phyloP scores from a whole-genome alignment of 2,888 invertebrate species.

The Diachrysia chrysitis region DNA sequence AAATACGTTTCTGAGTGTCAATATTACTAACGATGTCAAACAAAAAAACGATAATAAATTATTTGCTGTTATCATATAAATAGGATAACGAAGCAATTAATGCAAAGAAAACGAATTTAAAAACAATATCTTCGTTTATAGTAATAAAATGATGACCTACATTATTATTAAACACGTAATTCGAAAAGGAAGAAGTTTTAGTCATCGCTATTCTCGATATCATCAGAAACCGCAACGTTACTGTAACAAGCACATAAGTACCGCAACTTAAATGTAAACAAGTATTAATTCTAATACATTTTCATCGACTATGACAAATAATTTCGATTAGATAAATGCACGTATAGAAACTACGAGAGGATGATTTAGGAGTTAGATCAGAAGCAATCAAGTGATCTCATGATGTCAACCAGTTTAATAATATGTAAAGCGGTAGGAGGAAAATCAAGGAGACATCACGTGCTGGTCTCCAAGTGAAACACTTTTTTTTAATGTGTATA shows the following conservation, averaged over 20 bases:
- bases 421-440: slow-evolving; percentile 49
- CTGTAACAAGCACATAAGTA: background rate
- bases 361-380: slow-evolving; percentile 38
- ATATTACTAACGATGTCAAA: slow-evolving; percentile 4
- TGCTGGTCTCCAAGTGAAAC: slow-evolving; percentile 23
- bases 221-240: background rate
- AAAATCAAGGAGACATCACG: slow-evolving; percentile 49
- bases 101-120: background rate
- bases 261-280: background rate
- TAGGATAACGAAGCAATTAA: slow-evolving; percentile 1
- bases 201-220: background rate
- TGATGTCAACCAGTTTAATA: slow-evolving; percentile 43
- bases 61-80: background rate
- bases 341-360: slow-evolving; percentile 9
- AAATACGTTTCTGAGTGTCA: background rate
- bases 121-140: background rate
- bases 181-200: background rate
- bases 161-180: too few species aligned
- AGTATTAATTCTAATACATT: background rate
- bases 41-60: background rate
- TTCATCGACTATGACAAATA: slow-evolving; percentile 2
- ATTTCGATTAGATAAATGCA: slow-evolving; percentile 7
- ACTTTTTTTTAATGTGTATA: too few species aligned
- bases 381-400: slow-evolving; percentile 45
- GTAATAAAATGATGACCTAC: too few species aligned